Evolutionary conservation across 2,797 vertebrate genomes (phyloP).

Genomic region (Sylvilagus floridanus): DNA sequence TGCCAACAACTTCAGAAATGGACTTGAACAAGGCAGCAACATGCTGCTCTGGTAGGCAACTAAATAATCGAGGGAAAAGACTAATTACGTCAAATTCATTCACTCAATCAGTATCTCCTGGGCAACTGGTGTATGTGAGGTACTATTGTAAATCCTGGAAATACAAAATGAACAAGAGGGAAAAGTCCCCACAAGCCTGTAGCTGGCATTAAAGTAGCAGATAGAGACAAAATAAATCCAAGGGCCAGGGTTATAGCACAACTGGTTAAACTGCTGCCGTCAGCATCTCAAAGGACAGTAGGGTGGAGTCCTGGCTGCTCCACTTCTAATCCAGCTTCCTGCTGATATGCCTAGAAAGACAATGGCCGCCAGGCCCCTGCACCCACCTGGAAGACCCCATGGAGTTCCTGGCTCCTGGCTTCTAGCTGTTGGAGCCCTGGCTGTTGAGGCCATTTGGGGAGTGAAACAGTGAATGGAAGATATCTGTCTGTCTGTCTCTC

Average conservation of each 20-base stretch:
- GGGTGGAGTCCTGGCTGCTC: too few relatives aligned
- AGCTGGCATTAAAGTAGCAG: neutral
- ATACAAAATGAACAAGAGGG: neutral
- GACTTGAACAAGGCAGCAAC: neutral
- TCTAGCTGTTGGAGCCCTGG: too few relatives aligned
- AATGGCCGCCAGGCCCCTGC: too few relatives aligned
- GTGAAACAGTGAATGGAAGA: too few relatives aligned
- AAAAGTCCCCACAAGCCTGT: neutral
- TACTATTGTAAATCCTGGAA: neutral
- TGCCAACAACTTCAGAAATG: neutral
- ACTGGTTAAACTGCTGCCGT: too few relatives aligned
- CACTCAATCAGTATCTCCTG: constrained; percentile 12
- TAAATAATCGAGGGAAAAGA: neutral
- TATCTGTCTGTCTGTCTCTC: too few relatives aligned
- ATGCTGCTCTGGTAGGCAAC: neutral
- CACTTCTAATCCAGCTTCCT: too few relatives aligned
- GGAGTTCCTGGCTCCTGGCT: too few relatives aligned
- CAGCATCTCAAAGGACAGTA: too few relatives aligned
- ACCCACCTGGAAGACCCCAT: too few relatives aligned
- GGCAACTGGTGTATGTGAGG: neutral
- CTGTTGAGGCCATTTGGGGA: too few relatives aligned
- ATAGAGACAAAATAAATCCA: neutral
- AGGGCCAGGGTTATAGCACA: neutral
- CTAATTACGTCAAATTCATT: neutral
- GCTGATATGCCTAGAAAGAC: too few relatives aligned